Percentiles rank a stretch among this genome's conserved stretches.
Evolutionary conservation across 2,888 invertebrate species (phyloP).

Genomic region (Dromius quadrimaculatus): DNA sequence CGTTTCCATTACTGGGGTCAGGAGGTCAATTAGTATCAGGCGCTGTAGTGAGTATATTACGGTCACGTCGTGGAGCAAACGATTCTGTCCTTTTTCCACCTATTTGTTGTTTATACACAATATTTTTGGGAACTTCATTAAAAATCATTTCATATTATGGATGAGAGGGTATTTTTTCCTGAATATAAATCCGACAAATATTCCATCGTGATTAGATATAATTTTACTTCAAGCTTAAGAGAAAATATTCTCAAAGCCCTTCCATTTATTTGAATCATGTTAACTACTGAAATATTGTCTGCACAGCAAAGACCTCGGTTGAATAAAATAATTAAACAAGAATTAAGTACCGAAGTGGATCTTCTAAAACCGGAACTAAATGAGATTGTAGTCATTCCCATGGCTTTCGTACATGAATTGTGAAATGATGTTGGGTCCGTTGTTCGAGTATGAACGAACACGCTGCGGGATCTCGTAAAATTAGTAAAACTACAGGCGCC

Average conservation of each 20-base stretch:
- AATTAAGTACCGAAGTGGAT: slow-evolving; percentile 20
- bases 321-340: slow-evolving; percentile 25
- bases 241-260: too few relatives aligned
- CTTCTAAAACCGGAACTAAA: slow-evolving; percentile 34
- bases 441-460: slow-evolving; percentile 42
- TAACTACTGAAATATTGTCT: too few relatives aligned
- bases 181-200: too few relatives aligned
- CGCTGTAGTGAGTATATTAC: background rate
- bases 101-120: too few relatives aligned
- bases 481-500: slow-evolving; percentile 50
- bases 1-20: slow-evolving; percentile 51
- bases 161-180: too few relatives aligned
- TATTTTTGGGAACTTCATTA: too few relatives aligned
- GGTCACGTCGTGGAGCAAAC: background rate
- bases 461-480: slow-evolving; percentile 48
- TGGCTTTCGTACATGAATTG: slow-evolving; percentile 48
- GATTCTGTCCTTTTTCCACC: slow-evolving; percentile 26
- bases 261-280: too few relatives aligned
- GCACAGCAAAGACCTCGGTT: slow-evolving; percentile 21
- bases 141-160: too few relatives aligned
- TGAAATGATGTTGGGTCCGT: slow-evolving; percentile 39
- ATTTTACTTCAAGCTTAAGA: too few relatives aligned
- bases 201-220: too few relatives aligned
- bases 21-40: slow-evolving; percentile 49
- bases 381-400: slow-evolving; percentile 38